phyloP scores from a whole-genome alignment of 2,888 invertebrate genomes.

The Drosophila aldrichi region DNA sequence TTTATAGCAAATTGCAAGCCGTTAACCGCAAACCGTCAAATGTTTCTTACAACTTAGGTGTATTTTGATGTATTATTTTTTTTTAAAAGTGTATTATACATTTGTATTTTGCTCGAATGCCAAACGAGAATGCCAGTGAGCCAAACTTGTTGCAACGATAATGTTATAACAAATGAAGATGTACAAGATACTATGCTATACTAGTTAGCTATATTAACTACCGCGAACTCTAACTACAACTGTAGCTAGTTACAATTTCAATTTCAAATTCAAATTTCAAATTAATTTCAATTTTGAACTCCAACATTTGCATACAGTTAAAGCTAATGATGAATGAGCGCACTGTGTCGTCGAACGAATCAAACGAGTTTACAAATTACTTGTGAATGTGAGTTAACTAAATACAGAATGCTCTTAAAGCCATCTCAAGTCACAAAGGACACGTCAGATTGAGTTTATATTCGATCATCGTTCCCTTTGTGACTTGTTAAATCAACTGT shows the following conservation, averaged over 20 bases:
- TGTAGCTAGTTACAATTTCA: neutral
- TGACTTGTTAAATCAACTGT: conserved; percentile 35
- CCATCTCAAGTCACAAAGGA: conserved; percentile 45
- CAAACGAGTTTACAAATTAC: conserved; percentile 27
- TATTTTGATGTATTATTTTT: too few relatives aligned
- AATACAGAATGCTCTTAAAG: conserved; percentile 34
- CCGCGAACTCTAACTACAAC: neutral
- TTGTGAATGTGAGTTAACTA: conserved; percentile 16
- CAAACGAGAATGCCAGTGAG: conserved; percentile 36
- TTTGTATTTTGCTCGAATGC: conserved; percentile 30
- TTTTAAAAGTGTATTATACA: conserved; percentile 45
- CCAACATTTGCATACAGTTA: conserved; percentile 6
- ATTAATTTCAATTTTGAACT: neutral
- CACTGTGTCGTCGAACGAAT: conserved; percentile 19
- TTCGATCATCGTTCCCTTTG: conserved; percentile 22
- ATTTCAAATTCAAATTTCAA: neutral
- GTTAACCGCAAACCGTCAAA: conserved; percentile 16
- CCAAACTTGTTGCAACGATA: conserved; percentile 15
- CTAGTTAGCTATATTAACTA: neutral
- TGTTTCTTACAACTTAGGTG: conserved; percentile 17
- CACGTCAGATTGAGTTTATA: conserved; percentile 14
- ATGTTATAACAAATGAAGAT: conserved; percentile 13
- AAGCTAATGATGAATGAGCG: conserved; percentile 7
- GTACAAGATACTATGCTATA: conserved; percentile 7
- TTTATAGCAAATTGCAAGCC: conserved; percentile 8